Base-by-base conservation (phyloP, 2,113 vertebrate genomes). In the Falco punctatus region DNA sequence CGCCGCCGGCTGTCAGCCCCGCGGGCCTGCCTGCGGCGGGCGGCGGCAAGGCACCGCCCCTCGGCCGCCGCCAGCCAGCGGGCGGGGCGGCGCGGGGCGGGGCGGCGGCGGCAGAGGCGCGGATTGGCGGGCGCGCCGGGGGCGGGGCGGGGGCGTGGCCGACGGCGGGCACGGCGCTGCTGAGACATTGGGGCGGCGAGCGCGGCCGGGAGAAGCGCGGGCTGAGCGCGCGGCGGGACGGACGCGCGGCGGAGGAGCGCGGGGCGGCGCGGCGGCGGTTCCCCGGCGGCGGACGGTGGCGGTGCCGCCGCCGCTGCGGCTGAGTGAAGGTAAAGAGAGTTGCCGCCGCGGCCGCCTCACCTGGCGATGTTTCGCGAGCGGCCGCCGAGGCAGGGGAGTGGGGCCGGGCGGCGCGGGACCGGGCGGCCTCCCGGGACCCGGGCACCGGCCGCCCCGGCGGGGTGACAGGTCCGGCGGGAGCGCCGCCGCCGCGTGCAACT, bases 271-370 rank as follows among this genome's bases (percentile, higher is more conserved):
- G 5, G 38, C 23, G 10, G 32, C 35, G 10, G 81, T 59, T 24
- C 57, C 20, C 9, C 22, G 40, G 38, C 74, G 33, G 14, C 38
- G 46, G 13, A 46, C 72, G 48, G 46, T 66, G 54, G n/a, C 75
- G 62, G 35, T 52, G 21, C 26, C 6, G 8, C 33, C 3, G 49
- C 55, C 2, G 48, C n/a, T 10, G 49, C 54, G 38, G 46, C 42
- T n/a, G 48, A 94, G 92, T n/a, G n/a, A n/a, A n/a, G n/a, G 92
- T 94, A 94, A 88, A 72, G n/a, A 13, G 13, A 30, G 35, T 27
- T n/a, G 14, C 30, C 8, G 35, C 61, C 6, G 38, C 65, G 48
- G 59, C 13, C 20, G 38, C 44, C 11, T 48, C 35, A 57, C 42
- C 28, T 28, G 54, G 48, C 13, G 67, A 66, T 61, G 59, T 66